Evolutionary conservation across 2,888 invertebrate species (phyloP).

Genomic region (Lithophane socia): DNA sequence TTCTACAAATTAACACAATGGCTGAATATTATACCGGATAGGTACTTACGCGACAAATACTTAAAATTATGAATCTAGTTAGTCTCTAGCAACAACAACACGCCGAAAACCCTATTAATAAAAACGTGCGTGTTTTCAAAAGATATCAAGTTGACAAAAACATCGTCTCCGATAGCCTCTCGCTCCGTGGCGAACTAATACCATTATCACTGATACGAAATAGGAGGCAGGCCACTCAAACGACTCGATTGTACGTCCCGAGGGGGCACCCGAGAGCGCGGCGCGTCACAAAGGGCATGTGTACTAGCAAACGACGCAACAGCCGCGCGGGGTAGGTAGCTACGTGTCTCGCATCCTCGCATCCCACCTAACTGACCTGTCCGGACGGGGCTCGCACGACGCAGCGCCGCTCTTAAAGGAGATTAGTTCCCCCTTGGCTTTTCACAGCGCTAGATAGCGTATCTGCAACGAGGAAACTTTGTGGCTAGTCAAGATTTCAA

Average conservation of each 20-base stretch:
- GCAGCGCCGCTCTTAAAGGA: slow-evolving; percentile 71
- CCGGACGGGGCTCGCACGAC: slow-evolving; percentile 59
- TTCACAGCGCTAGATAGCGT: slow-evolving; percentile 73
- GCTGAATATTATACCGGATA: not conserved
- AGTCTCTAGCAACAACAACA: slow-evolving; percentile 5
- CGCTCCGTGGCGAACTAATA: slow-evolving; percentile 51
- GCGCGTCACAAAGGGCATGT: slow-evolving; percentile 71
- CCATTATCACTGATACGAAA: slow-evolving; percentile 62
- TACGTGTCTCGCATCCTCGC: slow-evolving; percentile 71
- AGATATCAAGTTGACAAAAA: slow-evolving; percentile 52
- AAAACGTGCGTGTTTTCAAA: slow-evolving; percentile 10
- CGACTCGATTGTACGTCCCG: slow-evolving; percentile 69
- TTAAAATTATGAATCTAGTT: not conserved
- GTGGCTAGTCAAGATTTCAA: slow-evolving; percentile 62
- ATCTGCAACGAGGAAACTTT: slow-evolving; percentile 68
- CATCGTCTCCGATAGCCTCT: slow-evolving; percentile 48
- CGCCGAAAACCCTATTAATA: not conserved
- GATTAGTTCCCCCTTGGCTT: slow-evolving; percentile 77
- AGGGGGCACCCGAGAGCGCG: slow-evolving; percentile 56
- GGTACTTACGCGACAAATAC: not conserved
- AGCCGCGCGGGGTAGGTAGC: slow-evolving; percentile 43
- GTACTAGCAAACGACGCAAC: slow-evolving; percentile 67
- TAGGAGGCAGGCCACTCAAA: slow-evolving; percentile 67
- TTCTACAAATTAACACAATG: not conserved
- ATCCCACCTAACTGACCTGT: slow-evolving; percentile 69